These are phyloP conservation scores for Eupsilia transversa DNA, from an alignment of 2,888 invertebrate species.

Conservation along the genomic window DNA sequence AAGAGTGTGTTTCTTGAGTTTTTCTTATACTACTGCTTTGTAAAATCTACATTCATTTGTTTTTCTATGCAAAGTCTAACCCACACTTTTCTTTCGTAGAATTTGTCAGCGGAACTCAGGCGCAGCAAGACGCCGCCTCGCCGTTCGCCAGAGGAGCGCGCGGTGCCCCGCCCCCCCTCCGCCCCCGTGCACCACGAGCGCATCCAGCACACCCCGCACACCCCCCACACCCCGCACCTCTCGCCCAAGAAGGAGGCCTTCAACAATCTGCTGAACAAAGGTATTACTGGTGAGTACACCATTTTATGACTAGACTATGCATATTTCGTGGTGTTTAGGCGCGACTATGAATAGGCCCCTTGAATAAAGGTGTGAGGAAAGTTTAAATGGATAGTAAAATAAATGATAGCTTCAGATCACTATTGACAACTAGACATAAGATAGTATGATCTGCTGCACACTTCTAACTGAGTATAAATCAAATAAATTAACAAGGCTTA, in stretches of 20 bases:
- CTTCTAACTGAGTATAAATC: neutral
- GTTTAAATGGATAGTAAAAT: neutral
- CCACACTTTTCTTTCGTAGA: conserved; percentile 73
- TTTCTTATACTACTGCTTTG: neutral
- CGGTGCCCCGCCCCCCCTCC: conserved; percentile 86
- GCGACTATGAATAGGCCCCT: conserved; percentile 3
- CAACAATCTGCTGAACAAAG: conserved; percentile 90
- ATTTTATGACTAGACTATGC: conserved; percentile 27
- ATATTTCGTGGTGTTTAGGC: neutral
- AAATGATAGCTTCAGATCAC: neutral
- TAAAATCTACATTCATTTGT: neutral
- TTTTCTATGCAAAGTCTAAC: conserved; percentile 14
- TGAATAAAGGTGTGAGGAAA: neutral
- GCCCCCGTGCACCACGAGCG: conserved; percentile 89
- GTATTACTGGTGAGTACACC: conserved; percentile 90
- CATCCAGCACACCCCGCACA: conserved; percentile 76
- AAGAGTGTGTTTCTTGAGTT: no score
- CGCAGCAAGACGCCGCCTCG: conserved; percentile 87
- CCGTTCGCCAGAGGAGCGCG: conserved; percentile 85
- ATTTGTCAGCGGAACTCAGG: conserved; percentile 81
- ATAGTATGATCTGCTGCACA: neutral
- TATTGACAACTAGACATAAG: neutral
- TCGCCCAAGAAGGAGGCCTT: conserved; percentile 93
- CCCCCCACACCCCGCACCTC: conserved; percentile 88
- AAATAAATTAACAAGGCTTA: neutral